phyloP scores from a whole-genome alignment of 2,888 invertebrate genomes.

The Cephus spinipes region DNA sequence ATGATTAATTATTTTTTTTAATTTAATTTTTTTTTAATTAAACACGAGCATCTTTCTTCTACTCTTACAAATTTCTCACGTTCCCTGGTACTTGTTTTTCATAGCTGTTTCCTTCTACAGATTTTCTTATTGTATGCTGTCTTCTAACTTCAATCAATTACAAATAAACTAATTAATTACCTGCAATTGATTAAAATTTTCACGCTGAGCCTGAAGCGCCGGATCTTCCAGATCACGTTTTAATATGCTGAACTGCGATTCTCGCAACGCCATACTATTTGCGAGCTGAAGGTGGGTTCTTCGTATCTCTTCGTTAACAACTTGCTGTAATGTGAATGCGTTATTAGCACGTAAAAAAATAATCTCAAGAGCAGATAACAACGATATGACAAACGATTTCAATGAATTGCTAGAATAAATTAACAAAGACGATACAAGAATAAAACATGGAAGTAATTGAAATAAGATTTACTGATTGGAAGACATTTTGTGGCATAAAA shows the following conservation, averaged over 20 bases:
- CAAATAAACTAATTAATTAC: slow-evolving; percentile 29
- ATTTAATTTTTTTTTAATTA: too few relatives aligned
- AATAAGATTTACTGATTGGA: not conserved
- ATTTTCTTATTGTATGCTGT: not conserved
- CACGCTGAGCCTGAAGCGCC: slow-evolving; percentile 47
- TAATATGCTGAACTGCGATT: slow-evolving; percentile 54
- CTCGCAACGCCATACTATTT: slow-evolving; percentile 52
- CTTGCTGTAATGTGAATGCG: slow-evolving; percentile 37
- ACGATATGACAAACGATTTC: too few relatives aligned
- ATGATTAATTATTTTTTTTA: not conserved
- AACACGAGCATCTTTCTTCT: not conserved
- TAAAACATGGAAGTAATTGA: not conserved
- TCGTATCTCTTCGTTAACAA: slow-evolving; percentile 47
- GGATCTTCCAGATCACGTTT: slow-evolving; percentile 53
- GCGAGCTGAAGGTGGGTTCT: slow-evolving; percentile 52
- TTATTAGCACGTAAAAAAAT: not conserved
- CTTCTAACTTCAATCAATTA: not conserved
- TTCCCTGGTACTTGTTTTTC: not conserved
- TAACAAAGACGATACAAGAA: not conserved
- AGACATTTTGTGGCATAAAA: not conserved
- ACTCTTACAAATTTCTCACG: not conserved
- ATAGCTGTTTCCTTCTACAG: not conserved
- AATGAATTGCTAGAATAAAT: not conserved
- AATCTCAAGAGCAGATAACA: too few relatives aligned
- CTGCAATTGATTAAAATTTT: slow-evolving; percentile 50